Percentiles rank a stretch among this genome's conserved stretches.
Conservation (phyloP, 2,113 vertebrate genomes). For the Myxocyprinus asiaticus region DNA sequence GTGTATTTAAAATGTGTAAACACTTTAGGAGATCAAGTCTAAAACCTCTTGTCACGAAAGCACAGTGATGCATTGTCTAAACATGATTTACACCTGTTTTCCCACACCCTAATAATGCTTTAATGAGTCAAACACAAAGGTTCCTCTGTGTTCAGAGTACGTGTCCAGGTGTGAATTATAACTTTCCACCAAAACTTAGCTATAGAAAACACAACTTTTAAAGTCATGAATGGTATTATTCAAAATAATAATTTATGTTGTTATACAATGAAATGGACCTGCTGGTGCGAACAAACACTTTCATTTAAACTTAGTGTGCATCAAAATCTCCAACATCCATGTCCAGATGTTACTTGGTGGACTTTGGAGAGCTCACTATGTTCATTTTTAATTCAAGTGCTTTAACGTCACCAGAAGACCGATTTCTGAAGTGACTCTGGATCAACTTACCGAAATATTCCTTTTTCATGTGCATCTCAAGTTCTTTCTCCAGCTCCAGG, state of each 20-base stretch:
- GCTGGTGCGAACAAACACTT: neutral
- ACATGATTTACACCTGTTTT: conserved; percentile 24
- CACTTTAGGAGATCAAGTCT: conserved; percentile 25
- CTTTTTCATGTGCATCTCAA: conserved; percentile 95
- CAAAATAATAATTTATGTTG: neutral
- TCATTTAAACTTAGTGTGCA: neutral
- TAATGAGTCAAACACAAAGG: conserved; percentile 14
- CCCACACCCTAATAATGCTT: conserved; percentile 32
- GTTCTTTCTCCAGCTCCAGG: conserved; percentile 93
- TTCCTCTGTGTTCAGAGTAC: neutral
- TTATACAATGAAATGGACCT: neutral
- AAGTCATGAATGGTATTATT: neutral
- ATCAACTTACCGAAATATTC: conserved; percentile 91
- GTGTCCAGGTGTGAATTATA: neutral
- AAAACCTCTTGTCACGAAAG: conserved; percentile 57
- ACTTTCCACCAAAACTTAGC: neutral
- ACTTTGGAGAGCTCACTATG: too few relatives aligned
- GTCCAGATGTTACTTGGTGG: too few relatives aligned
- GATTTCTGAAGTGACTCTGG: neutral
- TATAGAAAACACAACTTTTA: neutral
- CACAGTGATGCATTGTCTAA: conserved; percentile 60
- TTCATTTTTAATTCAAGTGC: too few relatives aligned
- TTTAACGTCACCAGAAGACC: neutral
- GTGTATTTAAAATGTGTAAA: neutral
- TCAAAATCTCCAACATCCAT: neutral